phyloP scores from a whole-genome alignment of 2,797 vertebrate species.

The Danio jaintianensis region DNA sequence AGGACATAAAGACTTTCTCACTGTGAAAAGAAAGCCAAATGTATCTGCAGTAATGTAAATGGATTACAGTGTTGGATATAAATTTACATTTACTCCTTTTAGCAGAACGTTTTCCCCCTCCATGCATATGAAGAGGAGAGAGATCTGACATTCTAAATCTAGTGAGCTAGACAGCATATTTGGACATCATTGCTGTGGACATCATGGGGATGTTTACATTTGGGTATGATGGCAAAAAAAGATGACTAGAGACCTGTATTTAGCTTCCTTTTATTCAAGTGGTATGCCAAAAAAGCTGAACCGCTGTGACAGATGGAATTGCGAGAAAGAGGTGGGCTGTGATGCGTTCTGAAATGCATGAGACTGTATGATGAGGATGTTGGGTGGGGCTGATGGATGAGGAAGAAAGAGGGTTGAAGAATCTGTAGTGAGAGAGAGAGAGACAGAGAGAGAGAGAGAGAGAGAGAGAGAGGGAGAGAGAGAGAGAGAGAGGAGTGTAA shows the following conservation, averaged over 20 bases:
- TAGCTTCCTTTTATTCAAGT: neutral
- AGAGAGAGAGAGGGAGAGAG: neutral
- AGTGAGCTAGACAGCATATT: neutral
- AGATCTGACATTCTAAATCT: neutral
- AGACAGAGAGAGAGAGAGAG: conserved; percentile 20
- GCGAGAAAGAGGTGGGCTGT: neutral
- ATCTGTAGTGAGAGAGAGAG: neutral
- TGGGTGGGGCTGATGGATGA: conserved; percentile 36
- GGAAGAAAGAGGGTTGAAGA: conserved; percentile 12
- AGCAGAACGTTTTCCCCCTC: no score
- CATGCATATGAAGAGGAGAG: no score
- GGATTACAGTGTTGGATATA: no score
- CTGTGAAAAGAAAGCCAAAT: no score
- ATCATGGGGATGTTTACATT: neutral
- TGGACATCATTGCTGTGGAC: neutral
- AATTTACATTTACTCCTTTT: no score
- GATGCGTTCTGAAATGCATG: conserved; percentile 14
- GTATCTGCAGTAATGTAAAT: no score
- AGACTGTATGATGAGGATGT: conserved; percentile 11
- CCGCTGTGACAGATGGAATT: neutral
- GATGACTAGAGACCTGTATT: neutral
- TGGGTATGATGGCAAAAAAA: neutral
- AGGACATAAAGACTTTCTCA: no score
- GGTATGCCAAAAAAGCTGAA: neutral
- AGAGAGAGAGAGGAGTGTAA: neutral